Percentiles rank a stretch among this genome's conserved stretches.
Conservation (phyloP, 2,888 invertebrate species). For the Andrena chrysosceles region DNA sequence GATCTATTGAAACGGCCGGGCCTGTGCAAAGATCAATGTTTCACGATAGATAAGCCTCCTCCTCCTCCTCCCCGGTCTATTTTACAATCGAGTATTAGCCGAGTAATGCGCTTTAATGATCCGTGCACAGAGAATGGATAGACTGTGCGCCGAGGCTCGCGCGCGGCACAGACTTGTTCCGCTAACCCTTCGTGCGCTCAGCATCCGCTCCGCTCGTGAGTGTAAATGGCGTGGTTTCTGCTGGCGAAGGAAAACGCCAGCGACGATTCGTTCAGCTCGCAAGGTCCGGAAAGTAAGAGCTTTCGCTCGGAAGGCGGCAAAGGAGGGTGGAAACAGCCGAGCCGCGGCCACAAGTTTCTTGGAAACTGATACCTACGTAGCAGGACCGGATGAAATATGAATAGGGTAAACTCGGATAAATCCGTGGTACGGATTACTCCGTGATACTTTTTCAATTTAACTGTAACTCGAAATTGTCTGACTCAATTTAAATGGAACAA, state of each 20-base stretch:
- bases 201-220: slow-evolving; percentile 18
- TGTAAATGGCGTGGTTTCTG: slow-evolving; percentile 12
- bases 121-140: slow-evolving; percentile 29
- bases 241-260: neutral
- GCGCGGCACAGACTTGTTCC: slow-evolving; percentile 17
- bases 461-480: too few relatives aligned
- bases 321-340: neutral
- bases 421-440: too few relatives aligned
- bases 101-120: slow-evolving; percentile 56
- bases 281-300: neutral
- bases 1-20: slow-evolving; percentile 23
- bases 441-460: too few relatives aligned
- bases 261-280: too few relatives aligned
- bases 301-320: neutral
- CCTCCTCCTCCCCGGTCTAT: slow-evolving; percentile 17
- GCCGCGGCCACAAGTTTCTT: slow-evolving; percentile 59
- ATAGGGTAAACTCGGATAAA: too few relatives aligned
- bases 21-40: slow-evolving; percentile 39
- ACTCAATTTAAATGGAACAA: too few relatives aligned
- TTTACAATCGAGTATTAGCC: slow-evolving; percentile 50
- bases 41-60: slow-evolving; percentile 27
- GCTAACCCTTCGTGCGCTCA: slow-evolving; percentile 33
- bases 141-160: slow-evolving; percentile 18
- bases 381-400: too few relatives aligned
- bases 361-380: slow-evolving; percentile 36